Evolutionary conservation across 2,797 vertebrate genomes (phyloP).

Genomic region (Apodemus agrarius): DNA sequence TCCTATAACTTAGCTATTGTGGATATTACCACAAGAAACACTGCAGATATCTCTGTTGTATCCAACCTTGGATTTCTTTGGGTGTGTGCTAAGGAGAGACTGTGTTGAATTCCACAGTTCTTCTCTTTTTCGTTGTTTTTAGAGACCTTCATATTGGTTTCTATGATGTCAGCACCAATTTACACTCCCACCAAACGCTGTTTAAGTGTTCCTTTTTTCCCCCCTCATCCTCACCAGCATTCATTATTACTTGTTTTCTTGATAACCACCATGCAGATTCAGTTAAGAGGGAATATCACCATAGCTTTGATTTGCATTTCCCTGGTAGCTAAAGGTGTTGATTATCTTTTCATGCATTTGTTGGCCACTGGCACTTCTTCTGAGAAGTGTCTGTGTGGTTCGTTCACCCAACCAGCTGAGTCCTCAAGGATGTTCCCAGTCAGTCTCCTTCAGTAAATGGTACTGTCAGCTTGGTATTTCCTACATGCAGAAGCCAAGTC

Average conservation of each 20-base stretch:
- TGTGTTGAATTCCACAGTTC: not conserved
- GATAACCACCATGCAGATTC: too few relatives aligned
- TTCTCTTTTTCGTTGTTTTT: not conserved
- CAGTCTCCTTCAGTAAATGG: not conserved
- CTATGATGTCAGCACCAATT: not conserved
- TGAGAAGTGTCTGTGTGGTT: not conserved
- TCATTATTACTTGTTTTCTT: not conserved
- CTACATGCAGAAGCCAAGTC: constrained; percentile 6
- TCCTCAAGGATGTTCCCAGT: not conserved
- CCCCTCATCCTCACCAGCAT: not conserved
- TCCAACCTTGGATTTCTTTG: not conserved
- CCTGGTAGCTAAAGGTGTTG: not conserved
- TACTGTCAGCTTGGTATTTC: not conserved
- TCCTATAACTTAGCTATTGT: not conserved
- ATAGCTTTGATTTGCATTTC: not conserved
- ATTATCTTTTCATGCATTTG: not conserved
- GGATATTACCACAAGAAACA: not conserved
- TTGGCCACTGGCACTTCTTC: not conserved
- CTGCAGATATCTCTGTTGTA: not conserved
- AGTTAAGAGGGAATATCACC: not conserved
- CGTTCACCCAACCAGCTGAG: not conserved
- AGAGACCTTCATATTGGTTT: not conserved
- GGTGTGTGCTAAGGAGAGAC: not conserved
- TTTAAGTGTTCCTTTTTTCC: not conserved
- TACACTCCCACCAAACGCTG: too few relatives aligned